phyloP scores from a whole-genome alignment of 1,140 invertebrate genomes.

The Rhagoletis zephyria region DNA sequence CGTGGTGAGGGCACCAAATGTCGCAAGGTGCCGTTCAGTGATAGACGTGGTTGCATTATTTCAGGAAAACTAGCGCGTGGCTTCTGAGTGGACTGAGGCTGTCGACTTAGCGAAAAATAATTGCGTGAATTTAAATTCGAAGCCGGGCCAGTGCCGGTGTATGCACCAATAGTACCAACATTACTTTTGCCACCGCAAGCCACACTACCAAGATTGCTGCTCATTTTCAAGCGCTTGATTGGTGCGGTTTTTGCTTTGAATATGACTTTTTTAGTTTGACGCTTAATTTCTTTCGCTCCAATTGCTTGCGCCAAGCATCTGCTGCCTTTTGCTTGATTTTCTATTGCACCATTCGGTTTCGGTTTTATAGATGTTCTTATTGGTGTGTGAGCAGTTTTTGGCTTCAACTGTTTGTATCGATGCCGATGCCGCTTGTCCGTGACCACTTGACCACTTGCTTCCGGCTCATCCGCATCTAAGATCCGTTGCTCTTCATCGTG shows the following conservation, averaged over 20 bases:
- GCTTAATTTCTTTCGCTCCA: constrained; percentile 6
- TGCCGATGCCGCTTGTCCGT: not conserved
- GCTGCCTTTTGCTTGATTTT: not conserved
- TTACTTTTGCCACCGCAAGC: constrained; percentile 54
- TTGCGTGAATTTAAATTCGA: constrained; percentile 24
- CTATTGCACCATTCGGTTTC: no score
- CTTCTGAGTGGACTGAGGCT: constrained; percentile 55
- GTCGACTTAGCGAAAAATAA: constrained; percentile 52
- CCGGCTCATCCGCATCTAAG: constrained; percentile 20
- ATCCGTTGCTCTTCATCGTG: constrained; percentile 31
- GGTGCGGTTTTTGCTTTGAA: constrained; percentile 53
- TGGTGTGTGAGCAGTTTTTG: not conserved
- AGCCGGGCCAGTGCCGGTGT: constrained; percentile 4
- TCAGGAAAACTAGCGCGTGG: constrained; percentile 67
- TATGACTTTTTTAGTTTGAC: constrained; percentile 33
- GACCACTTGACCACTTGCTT: constrained; percentile 14
- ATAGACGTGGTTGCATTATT: constrained; percentile 71
- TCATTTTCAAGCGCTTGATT: constrained; percentile 41
- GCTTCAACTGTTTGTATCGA: not conserved
- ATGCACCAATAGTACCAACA: not conserved
- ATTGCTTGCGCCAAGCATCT: not conserved
- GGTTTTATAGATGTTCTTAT: not conserved
- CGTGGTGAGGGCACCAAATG: constrained; percentile 70
- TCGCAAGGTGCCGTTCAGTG: constrained; percentile 70
- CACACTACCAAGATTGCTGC: constrained; percentile 50